Evolutionary conservation across 2,797 vertebrate species (phyloP), one percentile per base, ranked within the genome.

Genomic region (Lacerta viridis): DNA sequence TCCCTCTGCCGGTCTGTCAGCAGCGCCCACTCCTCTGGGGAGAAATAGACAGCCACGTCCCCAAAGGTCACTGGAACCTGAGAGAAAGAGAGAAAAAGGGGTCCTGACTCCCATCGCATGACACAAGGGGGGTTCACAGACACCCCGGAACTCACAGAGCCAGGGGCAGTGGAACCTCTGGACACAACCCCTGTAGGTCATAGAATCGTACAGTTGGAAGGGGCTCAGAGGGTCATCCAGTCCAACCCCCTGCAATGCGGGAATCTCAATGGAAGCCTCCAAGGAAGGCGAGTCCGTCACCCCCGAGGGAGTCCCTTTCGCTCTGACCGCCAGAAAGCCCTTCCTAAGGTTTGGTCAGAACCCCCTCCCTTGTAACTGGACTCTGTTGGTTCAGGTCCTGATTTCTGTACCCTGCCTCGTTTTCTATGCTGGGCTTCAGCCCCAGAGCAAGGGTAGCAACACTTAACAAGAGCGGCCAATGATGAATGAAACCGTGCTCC

Each of bases 1-100:
- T 90, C 93, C 88, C 92, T 80, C 92, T 96, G 95, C 46, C 92
- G 88, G 10, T 93, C 90, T 10, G 89, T 87, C 29, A 96, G 87
- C n/a, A 89, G 85, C 39, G 89, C 86, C 96, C 96, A 96, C 93
- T 96, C 96, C 8, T 94, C 95, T 50, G 83, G 10, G 9, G 75
- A 71, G 76, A 88, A 88, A 10, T 10, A 33, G 17, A 88, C 3
- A 1, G 68, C 75, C 82, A 96, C 80, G 69, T 96, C 95, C 89
- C 94, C 94, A 92, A 96, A 96, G 46, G 87, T 90, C 83, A 96
- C 94, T 39, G 87, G 80, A 55, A 91, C 93, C 96, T 96, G 94
- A 75, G 64, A 5, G 4, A 6, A 5, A 29, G 41, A 0, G 10
- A 25, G 5, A 6, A 2, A 2, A 2, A 3, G 5, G 25, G 36